Conservation (phyloP, 2,113 vertebrate genomes). For the Elaphurus davidianus region DNA sequence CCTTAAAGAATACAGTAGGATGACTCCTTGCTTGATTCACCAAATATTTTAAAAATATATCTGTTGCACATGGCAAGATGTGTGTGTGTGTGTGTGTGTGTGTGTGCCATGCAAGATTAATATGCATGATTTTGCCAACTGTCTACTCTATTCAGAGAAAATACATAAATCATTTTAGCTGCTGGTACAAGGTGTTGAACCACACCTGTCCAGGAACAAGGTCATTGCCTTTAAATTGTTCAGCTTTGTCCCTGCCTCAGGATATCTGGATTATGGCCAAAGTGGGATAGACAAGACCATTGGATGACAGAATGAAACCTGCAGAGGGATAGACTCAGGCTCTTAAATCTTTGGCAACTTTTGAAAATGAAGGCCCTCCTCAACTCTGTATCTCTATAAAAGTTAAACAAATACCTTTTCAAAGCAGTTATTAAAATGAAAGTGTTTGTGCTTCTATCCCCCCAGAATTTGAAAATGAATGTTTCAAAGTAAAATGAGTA, state of each 20-base stretch:
- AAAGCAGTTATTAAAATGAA: slow-evolving; percentile 42
- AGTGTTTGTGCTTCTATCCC: background rate
- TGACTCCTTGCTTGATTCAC: slow-evolving; percentile 60
- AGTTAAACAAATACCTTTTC: slow-evolving; percentile 56
- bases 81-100: background rate
- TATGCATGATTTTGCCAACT: slow-evolving; percentile 64
- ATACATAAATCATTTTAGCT: slow-evolving; percentile 64
- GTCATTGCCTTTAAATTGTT: slow-evolving; percentile 40
- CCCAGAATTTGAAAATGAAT: background rate
- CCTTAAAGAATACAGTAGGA: slow-evolving; percentile 47
- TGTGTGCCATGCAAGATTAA: slow-evolving; percentile 69
- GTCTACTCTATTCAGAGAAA: slow-evolving; percentile 43
- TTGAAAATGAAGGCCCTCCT: slow-evolving; percentile 23
- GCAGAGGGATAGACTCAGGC: background rate
- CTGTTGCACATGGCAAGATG: slow-evolving; percentile 62
- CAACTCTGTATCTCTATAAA: slow-evolving; percentile 1
- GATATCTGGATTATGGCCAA: background rate
- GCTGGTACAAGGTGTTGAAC: slow-evolving; percentile 47
- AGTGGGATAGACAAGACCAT: background rate
- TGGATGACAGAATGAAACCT: background rate
- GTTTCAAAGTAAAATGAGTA: background rate
- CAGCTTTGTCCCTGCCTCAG: background rate
- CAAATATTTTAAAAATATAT: slow-evolving; percentile 74
- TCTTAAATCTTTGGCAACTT: background rate
- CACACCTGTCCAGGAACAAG: slow-evolving; percentile 5